A percentile compares a stretch with the other conserved stretches of the same genome.
Conservation (phyloP, 2,797 vertebrate species). For the Tympanoctomys barrerae region DNA sequence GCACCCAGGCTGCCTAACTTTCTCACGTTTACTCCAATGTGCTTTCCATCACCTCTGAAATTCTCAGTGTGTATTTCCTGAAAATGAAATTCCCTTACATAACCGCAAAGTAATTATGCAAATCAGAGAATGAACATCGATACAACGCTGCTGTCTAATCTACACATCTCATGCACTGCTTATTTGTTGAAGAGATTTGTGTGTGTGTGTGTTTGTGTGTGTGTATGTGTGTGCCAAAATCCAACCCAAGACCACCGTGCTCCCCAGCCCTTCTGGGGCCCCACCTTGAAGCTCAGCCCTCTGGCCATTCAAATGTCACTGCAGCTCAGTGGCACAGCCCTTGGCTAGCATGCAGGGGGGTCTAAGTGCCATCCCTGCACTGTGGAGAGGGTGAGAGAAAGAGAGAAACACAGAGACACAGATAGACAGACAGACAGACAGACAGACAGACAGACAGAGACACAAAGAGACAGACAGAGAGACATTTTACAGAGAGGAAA, state of each 20-base stretch:
- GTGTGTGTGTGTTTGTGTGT: too few relatives aligned
- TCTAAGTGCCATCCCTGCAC: not conserved
- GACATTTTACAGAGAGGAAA: not conserved
- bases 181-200: not conserved
- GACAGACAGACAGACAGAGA: not conserved
- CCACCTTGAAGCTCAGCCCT: not conserved
- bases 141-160: not conserved
- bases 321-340: not conserved
- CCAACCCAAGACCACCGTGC: too few relatives aligned
- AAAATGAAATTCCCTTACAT: not conserved
- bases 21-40: not conserved
- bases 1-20: not conserved
- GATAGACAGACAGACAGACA: not conserved
- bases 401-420: not conserved
- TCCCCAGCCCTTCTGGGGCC: too few relatives aligned
- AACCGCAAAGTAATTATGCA: conserved; percentile 7
- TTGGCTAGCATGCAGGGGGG: not conserved
- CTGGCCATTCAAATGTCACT: not conserved
- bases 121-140: not conserved
- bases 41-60: not conserved
- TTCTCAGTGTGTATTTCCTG: not conserved
- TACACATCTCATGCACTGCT: not conserved
- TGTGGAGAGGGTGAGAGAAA: not conserved
- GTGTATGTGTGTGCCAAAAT: not conserved
- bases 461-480: not conserved